Base-by-base conservation (phyloP, 2,888 invertebrate genomes). In the Dynastes hyllus region DNA sequence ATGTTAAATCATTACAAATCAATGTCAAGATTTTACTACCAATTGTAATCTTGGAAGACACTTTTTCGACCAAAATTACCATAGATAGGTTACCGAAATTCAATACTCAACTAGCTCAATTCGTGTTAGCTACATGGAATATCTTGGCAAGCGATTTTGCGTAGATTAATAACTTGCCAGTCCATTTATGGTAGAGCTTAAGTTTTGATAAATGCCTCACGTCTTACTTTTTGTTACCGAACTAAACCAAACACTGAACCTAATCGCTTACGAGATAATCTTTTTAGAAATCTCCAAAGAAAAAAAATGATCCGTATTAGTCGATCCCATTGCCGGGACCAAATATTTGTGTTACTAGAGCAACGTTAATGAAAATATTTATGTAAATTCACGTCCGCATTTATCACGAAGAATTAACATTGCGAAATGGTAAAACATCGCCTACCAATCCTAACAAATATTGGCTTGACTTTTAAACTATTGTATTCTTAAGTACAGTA, bases 271-370 rank as follows among this genome's bases (percentile, higher is more conserved):
- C 45, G 45, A 9, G 8, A 45, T 45, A 45, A 45, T 45, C 8
- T 45, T 45, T 45, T 45, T 9, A 45, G 45, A 45, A 45, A 45
- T 45, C 45, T 8, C 2, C 11, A 2, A 11, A 45, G 2, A 11
- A 45, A 45, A 53, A 53, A 53, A 53, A 53, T 4, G n/a, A 53
- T 16, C 53, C 53, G 53, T 53, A 53, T 51, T 53, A 53, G 53
- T 16, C 13, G 16, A 53, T 53, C 53, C 53, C 16, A 53, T 53
- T 53, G n/a, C 16, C 53, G 16, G 5, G 53, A 53, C 16, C 13
- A 53, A 53, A 53, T 53, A 53, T 53, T 53, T 53, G 6, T 53
- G 53, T 53, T 53, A n/a, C 53, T 53, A 53, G 53, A 53, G 16
- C 53, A 53, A n/a, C 53, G 5, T n/a, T 53, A 53, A 53, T 53